Conservation (phyloP, 2,113 vertebrate species). For the Sturnira hondurensis region DNA sequence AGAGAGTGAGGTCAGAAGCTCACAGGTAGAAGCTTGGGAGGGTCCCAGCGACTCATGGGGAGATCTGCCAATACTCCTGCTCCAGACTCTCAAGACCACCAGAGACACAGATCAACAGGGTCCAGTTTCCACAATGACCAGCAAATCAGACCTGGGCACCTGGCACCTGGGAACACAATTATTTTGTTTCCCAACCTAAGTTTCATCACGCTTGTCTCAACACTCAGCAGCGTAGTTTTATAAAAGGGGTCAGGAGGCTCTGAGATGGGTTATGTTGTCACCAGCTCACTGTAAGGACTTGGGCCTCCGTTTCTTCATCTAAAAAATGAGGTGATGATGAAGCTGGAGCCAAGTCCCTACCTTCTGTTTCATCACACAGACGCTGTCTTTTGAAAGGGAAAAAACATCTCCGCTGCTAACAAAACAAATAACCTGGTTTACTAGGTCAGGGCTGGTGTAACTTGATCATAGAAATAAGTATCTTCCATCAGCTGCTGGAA, state of each 20-base stretch:
- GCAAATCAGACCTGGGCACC: fast-evolving
- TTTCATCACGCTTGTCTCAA: background rate
- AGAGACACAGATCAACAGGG: background rate
- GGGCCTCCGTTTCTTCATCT: background rate
- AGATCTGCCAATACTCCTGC: fast-evolving
- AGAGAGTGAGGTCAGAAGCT: background rate
- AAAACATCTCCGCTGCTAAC: background rate
- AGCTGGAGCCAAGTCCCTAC: background rate
- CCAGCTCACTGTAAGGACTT: background rate
- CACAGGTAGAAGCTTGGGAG: background rate
- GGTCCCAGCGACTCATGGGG: background rate
- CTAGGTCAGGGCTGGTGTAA: background rate
- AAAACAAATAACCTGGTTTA: background rate
- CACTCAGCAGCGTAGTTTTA: background rate
- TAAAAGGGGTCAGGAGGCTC: background rate
- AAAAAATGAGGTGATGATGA: background rate
- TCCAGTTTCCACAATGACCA: background rate
- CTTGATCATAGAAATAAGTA: background rate
- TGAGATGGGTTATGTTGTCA: fast-evolving
- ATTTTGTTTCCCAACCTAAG: background rate
- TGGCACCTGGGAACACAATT: background rate
- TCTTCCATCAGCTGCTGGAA: background rate
- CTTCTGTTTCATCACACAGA: background rate
- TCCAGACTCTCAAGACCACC: background rate
- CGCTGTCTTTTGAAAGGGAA: background rate